Evolutionary conservation across 2,888 invertebrate genomes (phyloP).

Genomic region (Epiblema foenella): DNA sequence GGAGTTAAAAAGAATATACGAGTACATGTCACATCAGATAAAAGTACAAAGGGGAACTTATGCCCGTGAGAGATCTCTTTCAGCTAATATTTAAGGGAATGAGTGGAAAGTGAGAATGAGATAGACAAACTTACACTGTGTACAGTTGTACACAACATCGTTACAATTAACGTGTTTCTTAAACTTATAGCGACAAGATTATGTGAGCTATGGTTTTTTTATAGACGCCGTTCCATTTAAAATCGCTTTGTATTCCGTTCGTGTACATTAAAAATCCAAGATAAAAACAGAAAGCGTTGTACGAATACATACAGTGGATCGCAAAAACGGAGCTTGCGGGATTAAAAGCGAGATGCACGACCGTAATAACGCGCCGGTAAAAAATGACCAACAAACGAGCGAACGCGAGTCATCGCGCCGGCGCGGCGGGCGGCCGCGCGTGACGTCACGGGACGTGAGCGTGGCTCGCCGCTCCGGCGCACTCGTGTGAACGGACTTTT

Average conservation of each 20-base stretch:
- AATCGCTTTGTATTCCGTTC: neutral
- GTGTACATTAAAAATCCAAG: neutral
- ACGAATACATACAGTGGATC: constrained; percentile 8
- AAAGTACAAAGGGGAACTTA: no score
- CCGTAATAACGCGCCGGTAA: constrained; percentile 61
- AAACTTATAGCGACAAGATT: neutral
- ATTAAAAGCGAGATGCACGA: constrained; percentile 75
- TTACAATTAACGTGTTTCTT: no score
- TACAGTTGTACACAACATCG: no score
- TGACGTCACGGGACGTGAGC: constrained; percentile 47
- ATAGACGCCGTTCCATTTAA: neutral
- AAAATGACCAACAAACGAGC: constrained; percentile 65
- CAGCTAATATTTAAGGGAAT: no score
- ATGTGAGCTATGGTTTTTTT: neutral
- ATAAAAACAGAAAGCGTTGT: constrained; percentile 28
- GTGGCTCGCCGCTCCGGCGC: constrained; percentile 60
- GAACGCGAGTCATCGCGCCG: constrained; percentile 72
- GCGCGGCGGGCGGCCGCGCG: constrained; percentile 59
- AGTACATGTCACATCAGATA: no score
- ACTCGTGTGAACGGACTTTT: constrained; percentile 73
- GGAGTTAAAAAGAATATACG: no score
- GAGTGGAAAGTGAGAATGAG: no score
- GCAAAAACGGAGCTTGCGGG: constrained; percentile 59
- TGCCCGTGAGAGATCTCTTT: no score
- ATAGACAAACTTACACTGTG: no score